Evolutionary conservation across 1,140 invertebrate species (phyloP), one percentile per base, ranked within the genome.

Genomic region (Protaetia brevitarsis): DNA sequence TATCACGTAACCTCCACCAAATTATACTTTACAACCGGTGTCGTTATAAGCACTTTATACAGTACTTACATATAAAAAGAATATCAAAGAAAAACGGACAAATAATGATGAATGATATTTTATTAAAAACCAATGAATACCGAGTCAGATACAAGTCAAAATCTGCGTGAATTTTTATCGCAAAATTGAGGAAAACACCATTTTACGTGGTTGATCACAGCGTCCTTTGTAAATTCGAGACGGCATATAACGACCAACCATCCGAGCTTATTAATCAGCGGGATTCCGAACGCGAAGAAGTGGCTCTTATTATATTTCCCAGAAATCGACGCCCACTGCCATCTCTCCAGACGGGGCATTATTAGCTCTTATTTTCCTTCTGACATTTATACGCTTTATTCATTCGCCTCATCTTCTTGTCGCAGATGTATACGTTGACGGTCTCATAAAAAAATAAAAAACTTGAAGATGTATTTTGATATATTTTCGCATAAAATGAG

Each of bases 221-320:
- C 41, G 41, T 13, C 41, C n/a, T n/a, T n/a, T 45, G 41, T 45
- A 45, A 45, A 45, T 45, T 45, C 10, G 16, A 45, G 41, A 45
- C 41, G 41, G 13, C n/a, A n/a, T n/a, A n/a, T 13, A 45, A 19
- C 16, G 23, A 21, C 41, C 4, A 45, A 45, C 23, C 41, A 45
- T 45, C 13, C 41, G 16, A 19, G 41, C 41, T 45, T 45, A 45
- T 45, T 45, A 45, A 45, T 45, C 41, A 45, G 41, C 41, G 41
- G 41, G 41, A 45, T 45, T 45, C 41, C 41, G 41, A 45, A 45
- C 41, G 41, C 23, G 41, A 45, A 45, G 41, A 45, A 45, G 41
- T 45, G 41, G 16, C 41, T 45, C 41, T 45, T 45, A 45, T 45
- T 45, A 45, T 45, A 45, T 45, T 21, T 45, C 23, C 23, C 23